Conservation (phyloP, 2,797 vertebrate species). For the Hypotaenidia okinawae region DNA sequence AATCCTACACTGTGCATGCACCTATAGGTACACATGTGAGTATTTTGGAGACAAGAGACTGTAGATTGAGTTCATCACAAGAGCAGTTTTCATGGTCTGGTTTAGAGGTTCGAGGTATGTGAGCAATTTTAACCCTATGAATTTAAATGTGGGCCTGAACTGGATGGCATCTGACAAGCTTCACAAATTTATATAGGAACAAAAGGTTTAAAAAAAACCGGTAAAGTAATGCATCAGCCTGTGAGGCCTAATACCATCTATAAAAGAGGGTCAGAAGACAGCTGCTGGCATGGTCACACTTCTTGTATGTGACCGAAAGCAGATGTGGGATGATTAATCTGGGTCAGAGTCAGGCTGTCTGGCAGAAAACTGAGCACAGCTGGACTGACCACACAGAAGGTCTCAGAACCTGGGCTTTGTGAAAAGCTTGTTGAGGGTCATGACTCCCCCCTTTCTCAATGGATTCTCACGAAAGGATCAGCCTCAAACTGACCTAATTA, state of each 20-base stretch:
- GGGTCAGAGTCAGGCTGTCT: neutral
- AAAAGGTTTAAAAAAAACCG: neutral
- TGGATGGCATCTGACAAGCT: neutral
- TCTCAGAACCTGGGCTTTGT: neutral
- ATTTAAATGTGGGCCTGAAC: neutral
- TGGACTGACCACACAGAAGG: neutral
- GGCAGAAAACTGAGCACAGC: neutral
- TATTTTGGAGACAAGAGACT: neutral
- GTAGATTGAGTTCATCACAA: neutral
- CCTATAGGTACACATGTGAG: neutral
- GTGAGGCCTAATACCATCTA: neutral
- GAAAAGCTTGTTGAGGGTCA: neutral
- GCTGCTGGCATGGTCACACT: neutral
- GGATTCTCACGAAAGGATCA: neutral
- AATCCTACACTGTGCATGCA: rapidly evolving
- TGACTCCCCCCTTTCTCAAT: neutral
- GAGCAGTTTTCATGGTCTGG: neutral
- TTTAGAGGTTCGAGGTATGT: neutral
- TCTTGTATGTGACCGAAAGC: neutral
- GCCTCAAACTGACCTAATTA: neutral
- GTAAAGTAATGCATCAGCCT: neutral
- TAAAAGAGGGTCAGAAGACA: neutral
- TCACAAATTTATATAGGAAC: neutral
- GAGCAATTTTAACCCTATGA: neutral
- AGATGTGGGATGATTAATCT: neutral